Percentiles rank a stretch among this genome's conserved stretches.
Conservation (phyloP, 2,113 vertebrate genomes). For the Megaceryle maxima region DNA sequence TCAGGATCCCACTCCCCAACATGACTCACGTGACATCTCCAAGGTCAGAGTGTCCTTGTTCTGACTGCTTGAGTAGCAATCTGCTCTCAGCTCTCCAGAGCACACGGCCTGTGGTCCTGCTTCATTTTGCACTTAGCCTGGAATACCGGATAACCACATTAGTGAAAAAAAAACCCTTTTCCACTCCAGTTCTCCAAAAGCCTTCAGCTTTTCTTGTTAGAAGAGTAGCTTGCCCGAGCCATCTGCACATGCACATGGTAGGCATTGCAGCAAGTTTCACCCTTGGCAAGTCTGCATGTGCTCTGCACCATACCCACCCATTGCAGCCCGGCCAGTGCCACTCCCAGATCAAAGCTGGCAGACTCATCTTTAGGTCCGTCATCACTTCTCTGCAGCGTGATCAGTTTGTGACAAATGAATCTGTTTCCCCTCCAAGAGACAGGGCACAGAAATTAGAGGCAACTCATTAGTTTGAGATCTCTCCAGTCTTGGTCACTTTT, state of each 20-base stretch:
- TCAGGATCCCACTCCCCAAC: background rate
- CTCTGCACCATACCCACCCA: background rate
- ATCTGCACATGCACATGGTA: background rate
- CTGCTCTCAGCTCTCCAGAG: background rate
- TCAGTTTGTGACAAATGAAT: background rate
- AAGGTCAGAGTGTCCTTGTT: background rate
- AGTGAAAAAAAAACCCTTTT: background rate
- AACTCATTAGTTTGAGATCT: background rate
- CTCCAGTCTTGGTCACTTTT: background rate
- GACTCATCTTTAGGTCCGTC: fast-evolving
- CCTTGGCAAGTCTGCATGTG: fast-evolving
- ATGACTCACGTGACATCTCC: background rate
- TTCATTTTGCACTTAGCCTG: background rate
- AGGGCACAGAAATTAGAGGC: background rate
- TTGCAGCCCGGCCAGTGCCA: background rate
- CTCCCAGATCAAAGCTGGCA: background rate
- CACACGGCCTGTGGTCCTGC: background rate
- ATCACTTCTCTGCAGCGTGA: background rate
- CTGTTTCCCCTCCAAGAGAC: background rate
- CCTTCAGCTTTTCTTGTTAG: background rate
- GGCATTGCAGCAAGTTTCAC: background rate
- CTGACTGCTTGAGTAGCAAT: background rate
- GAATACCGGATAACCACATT: background rate
- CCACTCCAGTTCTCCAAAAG: background rate
- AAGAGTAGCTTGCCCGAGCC: background rate